Conservation (phyloP, 2,797 vertebrate genomes). For the Semaprochilodus insignis region DNA sequence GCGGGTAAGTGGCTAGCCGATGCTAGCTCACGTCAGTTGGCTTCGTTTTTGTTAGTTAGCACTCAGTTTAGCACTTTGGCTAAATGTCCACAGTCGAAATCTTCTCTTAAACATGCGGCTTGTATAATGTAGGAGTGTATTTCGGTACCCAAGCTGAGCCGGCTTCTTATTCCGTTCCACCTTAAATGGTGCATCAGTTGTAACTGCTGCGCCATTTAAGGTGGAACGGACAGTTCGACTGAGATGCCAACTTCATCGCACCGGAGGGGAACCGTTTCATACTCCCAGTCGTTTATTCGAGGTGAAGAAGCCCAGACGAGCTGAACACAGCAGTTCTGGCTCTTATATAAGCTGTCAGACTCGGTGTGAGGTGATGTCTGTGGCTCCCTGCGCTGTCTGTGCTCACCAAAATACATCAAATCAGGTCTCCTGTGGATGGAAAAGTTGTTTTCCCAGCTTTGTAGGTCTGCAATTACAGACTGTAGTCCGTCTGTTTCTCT, state of each 20-base stretch:
- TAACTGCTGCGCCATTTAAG: too few species aligned
- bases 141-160: neutral
- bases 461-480: too few species aligned
- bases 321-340: neutral
- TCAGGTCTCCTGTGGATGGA: neutral
- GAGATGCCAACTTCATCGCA: too few species aligned
- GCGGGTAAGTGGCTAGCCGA: neutral
- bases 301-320: neutral
- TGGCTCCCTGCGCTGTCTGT: neutral
- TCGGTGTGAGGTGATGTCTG: neutral
- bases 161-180: too few species aligned
- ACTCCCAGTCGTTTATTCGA: neutral
- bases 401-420: neutral
- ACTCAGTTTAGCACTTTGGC: neutral
- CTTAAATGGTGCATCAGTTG: too few species aligned
- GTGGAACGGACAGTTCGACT: too few species aligned
- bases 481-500: too few species aligned
- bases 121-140: neutral
- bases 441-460: too few species aligned
- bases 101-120: neutral
- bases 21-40: neutral
- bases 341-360: slow-evolving; percentile 9
- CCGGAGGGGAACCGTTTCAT: neutral
- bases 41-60: neutral
- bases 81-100: neutral